Base-by-base conservation (phyloP, 2,113 vertebrate species). In the Hypomesus transpacificus region DNA sequence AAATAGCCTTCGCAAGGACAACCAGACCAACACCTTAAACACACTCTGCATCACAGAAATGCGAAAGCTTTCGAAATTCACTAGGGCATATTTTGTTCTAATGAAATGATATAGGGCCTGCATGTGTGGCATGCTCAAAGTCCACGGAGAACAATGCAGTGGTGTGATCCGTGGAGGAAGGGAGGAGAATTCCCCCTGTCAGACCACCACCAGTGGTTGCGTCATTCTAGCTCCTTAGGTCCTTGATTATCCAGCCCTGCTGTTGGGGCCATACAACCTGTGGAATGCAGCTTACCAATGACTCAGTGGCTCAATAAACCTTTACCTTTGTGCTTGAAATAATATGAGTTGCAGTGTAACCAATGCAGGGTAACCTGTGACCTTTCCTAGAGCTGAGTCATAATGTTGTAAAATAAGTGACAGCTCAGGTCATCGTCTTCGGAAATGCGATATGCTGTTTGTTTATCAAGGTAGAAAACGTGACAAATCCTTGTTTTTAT, bases 131-230 rank as follows among this genome's bases (percentile, higher is more conserved):
- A 24, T 26, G 53, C 22, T 46, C 24, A 67, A 57, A 71, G 39
- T 75, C 67, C 66, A 56, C 59, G 51, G 26, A 69, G 21, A 51
- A 53, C 31, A 52, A 68, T 59, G 17, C 6, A 18, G 51, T 68
- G 68, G 77, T 58, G 39, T 68, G 51, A 79, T 79, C 17, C 11
- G 56, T 18, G 57, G 26, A 61, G 57, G 26, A 34, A 59, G 39
- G 28, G 3, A 21, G 59, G 16, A 50, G 24, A 24, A 58, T 3
- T 13, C 11, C 46, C 24, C 24, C 14, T 34, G 17, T 52, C 63
- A 21, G 28, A 14, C 28, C 11, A 31, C 11, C 3, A 69, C 31
- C 16, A 20, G 3, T 4, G 46, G 22, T 39, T 26, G 14, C 8
- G 4, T 24, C 26, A 3, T 51, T 50, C 26, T 58, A 22, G 34